phyloP scores from a whole-genome alignment of 2,888 invertebrate species.

The Diaprepes abbreviatus region DNA sequence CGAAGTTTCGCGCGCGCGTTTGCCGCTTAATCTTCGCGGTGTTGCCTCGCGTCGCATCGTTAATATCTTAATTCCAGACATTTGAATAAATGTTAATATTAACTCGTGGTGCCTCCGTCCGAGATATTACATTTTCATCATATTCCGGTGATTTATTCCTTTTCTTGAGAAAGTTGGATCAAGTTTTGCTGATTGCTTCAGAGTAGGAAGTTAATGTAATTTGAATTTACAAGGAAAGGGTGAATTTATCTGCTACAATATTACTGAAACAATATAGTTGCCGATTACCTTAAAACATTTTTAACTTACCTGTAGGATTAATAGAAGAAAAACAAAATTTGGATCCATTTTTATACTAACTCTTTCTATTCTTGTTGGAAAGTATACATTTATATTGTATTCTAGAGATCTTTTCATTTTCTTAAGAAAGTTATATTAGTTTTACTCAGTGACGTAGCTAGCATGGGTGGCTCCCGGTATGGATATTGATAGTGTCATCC shows the following conservation, averaged over 20 bases:
- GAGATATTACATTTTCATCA: conserved; percentile 47
- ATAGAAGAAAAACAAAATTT: too few species aligned
- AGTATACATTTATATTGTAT: too few species aligned
- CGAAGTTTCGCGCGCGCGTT: conserved; percentile 46
- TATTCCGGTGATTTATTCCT: conserved; percentile 46
- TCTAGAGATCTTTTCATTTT: too few species aligned
- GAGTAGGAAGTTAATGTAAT: conserved; percentile 1
- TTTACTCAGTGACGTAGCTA: too few species aligned
- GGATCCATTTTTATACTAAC: too few species aligned
- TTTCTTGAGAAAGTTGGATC: conserved; percentile 49
- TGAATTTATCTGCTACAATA: background rate
- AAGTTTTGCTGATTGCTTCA: conserved; percentile 47
- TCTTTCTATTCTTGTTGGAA: too few species aligned
- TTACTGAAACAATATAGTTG: background rate
- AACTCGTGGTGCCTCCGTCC: conserved; percentile 41
- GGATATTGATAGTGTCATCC: too few species aligned
- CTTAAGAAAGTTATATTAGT: too few species aligned
- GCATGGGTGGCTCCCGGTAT: too few species aligned
- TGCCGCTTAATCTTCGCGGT: conserved; percentile 63
- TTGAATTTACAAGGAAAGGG: background rate
- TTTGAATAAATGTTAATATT: conserved; percentile 65
- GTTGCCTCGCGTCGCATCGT: conserved; percentile 55
- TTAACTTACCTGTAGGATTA: too few species aligned
- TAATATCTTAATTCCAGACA: conserved; percentile 66
- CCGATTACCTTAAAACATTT: too few species aligned